These are phyloP conservation scores for Pseudomyrmex gracilis DNA, from an alignment of 1,140 invertebrate species.

Conservation along the genomic window DNA sequence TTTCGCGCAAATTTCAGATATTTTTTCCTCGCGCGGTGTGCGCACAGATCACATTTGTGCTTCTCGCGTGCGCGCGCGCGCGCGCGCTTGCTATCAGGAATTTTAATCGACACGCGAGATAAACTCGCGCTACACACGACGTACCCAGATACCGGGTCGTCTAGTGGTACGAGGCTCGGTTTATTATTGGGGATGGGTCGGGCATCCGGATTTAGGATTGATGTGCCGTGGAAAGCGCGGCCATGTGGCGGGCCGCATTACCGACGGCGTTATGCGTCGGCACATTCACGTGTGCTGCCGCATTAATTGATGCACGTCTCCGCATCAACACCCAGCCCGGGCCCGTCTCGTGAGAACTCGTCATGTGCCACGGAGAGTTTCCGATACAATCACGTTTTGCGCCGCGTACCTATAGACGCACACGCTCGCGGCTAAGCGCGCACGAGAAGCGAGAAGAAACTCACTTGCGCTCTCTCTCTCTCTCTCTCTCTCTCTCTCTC, in stretches of 20 bases:
- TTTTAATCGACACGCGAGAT: conserved; percentile 21
- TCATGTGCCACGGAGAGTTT: conserved; percentile 74
- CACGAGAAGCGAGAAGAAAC: conserved; percentile 26
- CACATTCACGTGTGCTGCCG: conserved; percentile 82
- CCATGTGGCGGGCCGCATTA: conserved; percentile 80
- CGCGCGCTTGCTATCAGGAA: not conserved
- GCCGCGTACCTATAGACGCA: conserved; percentile 9
- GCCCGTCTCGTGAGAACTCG: conserved; percentile 80
- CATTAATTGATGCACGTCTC: conserved; percentile 83
- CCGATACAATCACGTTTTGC: conserved; percentile 72
- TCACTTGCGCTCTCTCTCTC: too few relatives aligned
- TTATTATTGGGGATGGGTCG: conserved; percentile 48
- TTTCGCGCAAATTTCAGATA: not conserved
- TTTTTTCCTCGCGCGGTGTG: not conserved
- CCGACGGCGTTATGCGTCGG: conserved; percentile 79
- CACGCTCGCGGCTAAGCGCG: not conserved
- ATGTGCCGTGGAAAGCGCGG: conserved; percentile 75
- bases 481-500: too few relatives aligned
- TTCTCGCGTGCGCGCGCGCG: too few relatives aligned
- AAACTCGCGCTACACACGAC: not conserved
- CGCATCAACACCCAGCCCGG: conserved; percentile 78
- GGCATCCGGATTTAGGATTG: conserved; percentile 78
- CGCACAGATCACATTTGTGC: not conserved
- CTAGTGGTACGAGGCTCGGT: conserved; percentile 10
- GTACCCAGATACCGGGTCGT: not conserved